Base-by-base conservation (phyloP, 2,888 invertebrate species). In the Leptura quadrifasciata region DNA sequence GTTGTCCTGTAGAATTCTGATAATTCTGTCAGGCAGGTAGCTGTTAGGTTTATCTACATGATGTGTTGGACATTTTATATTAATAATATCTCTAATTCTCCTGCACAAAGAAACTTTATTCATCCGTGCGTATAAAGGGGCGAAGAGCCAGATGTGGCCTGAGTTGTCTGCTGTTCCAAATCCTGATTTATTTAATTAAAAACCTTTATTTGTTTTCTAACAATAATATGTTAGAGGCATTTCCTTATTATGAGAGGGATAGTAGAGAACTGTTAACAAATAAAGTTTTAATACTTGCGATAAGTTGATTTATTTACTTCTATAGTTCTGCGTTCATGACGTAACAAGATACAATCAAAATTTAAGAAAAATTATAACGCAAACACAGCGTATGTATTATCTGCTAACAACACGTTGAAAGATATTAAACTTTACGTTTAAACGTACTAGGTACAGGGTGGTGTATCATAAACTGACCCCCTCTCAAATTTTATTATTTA, bases 151-250 rank as follows among this genome's bases (percentile, higher is more conserved):
- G 80, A 80, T 80, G 80, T 79, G 80, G 79, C 80, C 78, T 57
- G 72, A 74, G 76, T 74, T 74, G 78, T 77, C 76, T 75, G 68
- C 73, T 58, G 70, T 75, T 80, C 76, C 78, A 79, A 80, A 80
- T 79, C 80, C 77, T 78, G 80, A 80, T 80, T 78, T 80, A 80
- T 80, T 80, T 79, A 80, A 80, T 80, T 79, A 78, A 79, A 80
- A 80, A 77, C 77, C 76, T 69, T 76, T 77, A 78, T 80, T 80
- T 78, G 79, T 80, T 78, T 74, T 72, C 69, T 74, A 69, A 69
- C 58, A 69, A 47, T 58, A 58, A 69, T 57, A 54, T 58, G 58
- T 69, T 58, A 24, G 47, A 39, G 69, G 47, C 69, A 39, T 69
- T 68, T 67, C 24, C 67, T 4, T 54, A 67, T 61, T 54, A 54